Evolutionary conservation across 2,888 invertebrate species (phyloP).

Genomic region (Dioctria rufipes): DNA sequence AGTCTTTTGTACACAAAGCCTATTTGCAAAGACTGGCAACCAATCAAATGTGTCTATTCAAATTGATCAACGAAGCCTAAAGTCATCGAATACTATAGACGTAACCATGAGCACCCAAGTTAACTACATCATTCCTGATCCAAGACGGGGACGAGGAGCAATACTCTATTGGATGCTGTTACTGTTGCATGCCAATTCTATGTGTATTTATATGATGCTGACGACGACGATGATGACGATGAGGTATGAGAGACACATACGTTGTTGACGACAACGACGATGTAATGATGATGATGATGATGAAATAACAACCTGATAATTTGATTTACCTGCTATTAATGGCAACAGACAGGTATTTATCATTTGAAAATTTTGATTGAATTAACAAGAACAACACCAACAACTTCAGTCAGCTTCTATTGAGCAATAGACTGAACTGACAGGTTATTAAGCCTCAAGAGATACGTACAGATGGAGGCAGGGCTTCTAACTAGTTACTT

Average conservation of each 20-base stretch:
- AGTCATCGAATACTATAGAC: background rate
- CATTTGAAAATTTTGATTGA: constrained; percentile 59
- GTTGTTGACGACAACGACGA: constrained; percentile 53
- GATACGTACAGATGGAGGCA: background rate
- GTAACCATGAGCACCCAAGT: constrained; percentile 2
- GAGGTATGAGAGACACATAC: background rate
- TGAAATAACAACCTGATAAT: constrained; percentile 69
- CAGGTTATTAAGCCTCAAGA: constrained; percentile 53
- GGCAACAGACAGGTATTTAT: constrained; percentile 58
- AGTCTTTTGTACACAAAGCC: constrained; percentile 47
- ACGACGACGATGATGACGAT: background rate
- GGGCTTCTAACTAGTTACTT: constrained; percentile 56
- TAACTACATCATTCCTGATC: background rate
- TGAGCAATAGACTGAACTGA: constrained; percentile 52
- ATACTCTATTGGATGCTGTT: background rate
- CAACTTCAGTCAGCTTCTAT: constrained; percentile 52
- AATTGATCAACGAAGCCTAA: constrained; percentile 30
- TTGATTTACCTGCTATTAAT: constrained; percentile 63
- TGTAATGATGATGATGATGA: constrained; percentile 62
- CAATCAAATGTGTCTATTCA: constrained; percentile 43
- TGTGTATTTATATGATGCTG: background rate
- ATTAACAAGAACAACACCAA: constrained; percentile 57
- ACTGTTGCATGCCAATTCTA: too few relatives aligned
- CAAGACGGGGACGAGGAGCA: background rate
- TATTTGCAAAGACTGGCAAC: constrained; percentile 42